Conservation (phyloP, 2,797 vertebrate genomes). For the Sphaeramia orbicularis region DNA sequence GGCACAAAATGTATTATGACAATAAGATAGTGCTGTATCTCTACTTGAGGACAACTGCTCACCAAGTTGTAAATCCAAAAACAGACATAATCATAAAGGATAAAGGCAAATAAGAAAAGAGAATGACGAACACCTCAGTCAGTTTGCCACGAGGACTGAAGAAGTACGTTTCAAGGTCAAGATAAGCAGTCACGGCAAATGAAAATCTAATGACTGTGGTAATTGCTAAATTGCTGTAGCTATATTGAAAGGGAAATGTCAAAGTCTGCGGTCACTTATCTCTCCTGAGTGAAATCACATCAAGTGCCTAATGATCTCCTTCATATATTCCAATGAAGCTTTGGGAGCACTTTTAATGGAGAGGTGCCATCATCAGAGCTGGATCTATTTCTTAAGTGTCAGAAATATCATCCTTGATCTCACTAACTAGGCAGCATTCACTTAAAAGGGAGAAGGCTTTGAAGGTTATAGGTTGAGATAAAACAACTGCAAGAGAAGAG, state of each 20-base stretch:
- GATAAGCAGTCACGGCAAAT: constrained; percentile 68
- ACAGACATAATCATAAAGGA: constrained; percentile 27
- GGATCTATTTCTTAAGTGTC: constrained; percentile 56
- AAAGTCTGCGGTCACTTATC: constrained; percentile 64
- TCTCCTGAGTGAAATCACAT: constrained; percentile 63
- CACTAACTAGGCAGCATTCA: constrained; percentile 33
- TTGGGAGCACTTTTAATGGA: constrained; percentile 56
- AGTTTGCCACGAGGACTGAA: constrained; percentile 35
- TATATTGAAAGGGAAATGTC: constrained; percentile 58
- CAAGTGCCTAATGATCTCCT: constrained; percentile 69
- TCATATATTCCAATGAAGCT: constrained; percentile 54
- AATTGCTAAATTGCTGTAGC: constrained; percentile 65
- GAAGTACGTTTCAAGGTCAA: constrained; percentile 70
- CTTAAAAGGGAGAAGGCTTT: constrained; percentile 47
- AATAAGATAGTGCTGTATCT: too few relatives aligned
- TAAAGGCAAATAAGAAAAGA: constrained; percentile 29
- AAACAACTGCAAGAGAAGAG: constrained; percentile 38
- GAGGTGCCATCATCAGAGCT: constrained; percentile 24
- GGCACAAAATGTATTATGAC: too few relatives aligned
- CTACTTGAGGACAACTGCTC: too few relatives aligned
- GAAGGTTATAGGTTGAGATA: constrained; percentile 60
- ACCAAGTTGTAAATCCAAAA: not conserved
- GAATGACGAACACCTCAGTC: constrained; percentile 18
- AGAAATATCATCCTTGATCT: constrained; percentile 62
- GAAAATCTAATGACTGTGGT: constrained; percentile 64